A percentile compares a stretch with the other conserved stretches of the same genome.
phyloP scores from a whole-genome alignment of 1,140 invertebrate species.

The Nephila pilipes region DNA sequence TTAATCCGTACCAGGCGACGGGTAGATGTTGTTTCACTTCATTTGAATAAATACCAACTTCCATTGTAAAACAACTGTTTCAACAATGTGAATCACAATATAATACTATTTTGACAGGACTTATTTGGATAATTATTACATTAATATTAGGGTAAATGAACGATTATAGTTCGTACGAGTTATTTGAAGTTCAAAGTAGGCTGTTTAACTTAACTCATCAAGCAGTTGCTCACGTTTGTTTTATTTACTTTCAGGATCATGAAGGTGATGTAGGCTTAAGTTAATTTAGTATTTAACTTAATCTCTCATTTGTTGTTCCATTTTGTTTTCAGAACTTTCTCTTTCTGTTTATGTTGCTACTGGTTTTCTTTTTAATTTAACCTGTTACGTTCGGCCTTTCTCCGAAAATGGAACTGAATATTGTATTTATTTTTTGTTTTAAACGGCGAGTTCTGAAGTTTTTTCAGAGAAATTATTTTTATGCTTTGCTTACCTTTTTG shows the following conservation, averaged over 20 bases:
- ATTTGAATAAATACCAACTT: background rate
- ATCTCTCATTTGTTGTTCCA: too few species aligned
- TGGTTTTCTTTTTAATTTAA: too few species aligned
- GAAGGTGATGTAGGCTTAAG: background rate
- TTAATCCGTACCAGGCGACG: background rate
- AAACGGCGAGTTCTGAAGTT: too few species aligned
- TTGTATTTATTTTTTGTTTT: too few species aligned
- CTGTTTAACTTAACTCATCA: background rate
- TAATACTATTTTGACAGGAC: too few species aligned
- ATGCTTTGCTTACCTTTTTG: too few species aligned
- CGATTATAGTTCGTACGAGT: background rate
- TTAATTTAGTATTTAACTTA: too few species aligned
- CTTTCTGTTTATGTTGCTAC: too few species aligned
- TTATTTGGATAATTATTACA: constrained; percentile 23
- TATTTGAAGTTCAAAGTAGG: background rate
- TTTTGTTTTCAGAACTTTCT: too few species aligned
- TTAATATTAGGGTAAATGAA: constrained; percentile 25
- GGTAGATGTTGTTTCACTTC: background rate
- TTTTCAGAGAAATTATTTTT: too few species aligned
- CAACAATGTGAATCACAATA: background rate
- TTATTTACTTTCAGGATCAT: background rate
- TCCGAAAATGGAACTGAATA: too few species aligned
- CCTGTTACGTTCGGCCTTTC: too few species aligned
- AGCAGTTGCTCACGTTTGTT: background rate
- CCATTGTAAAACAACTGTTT: background rate